These are phyloP conservation scores for Lepisosteus osseus DNA, from an alignment of 2,113 vertebrate genomes.

Conservation along the genomic window DNA sequence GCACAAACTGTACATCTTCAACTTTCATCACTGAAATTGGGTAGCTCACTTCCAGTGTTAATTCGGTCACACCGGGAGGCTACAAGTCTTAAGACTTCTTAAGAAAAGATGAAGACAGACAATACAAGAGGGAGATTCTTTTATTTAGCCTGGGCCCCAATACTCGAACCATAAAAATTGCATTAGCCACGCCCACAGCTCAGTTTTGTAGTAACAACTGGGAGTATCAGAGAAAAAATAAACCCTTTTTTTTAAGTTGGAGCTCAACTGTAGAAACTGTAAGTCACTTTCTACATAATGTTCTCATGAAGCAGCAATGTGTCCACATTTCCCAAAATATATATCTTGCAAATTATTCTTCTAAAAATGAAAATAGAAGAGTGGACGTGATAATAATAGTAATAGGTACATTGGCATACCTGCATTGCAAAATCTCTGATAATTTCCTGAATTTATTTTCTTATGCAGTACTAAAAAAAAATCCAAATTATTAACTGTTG, in stretches of 20 bases:
- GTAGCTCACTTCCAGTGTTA: conserved; percentile 39
- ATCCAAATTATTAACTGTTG: neutral
- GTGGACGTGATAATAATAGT: no score
- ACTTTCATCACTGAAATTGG: conserved; percentile 19
- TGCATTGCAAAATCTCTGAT: no score
- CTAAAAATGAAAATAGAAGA: no score
- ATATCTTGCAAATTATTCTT: no score
- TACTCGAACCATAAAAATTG: conserved; percentile 50
- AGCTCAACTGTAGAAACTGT: no score
- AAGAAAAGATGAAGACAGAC: conserved; percentile 38
- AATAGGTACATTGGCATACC: no score
- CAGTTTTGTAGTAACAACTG: conserved; percentile 62
- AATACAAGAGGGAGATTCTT: conserved; percentile 39
- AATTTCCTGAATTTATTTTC: no score
- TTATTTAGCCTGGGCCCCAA: conserved; percentile 39
- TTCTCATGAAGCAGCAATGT: no score
- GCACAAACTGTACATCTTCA: no score
- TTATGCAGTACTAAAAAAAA: neutral
- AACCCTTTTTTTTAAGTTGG: no score
- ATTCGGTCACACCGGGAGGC: conserved; percentile 54
- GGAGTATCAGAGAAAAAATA: conserved; percentile 55
- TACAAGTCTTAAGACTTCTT: conserved; percentile 49
- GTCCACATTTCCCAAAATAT: no score
- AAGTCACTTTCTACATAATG: no score
- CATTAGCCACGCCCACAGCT: conserved; percentile 56